phyloP scores from a whole-genome alignment of 2,113 vertebrate species.

The Hyperoodon ampullatus region DNA sequence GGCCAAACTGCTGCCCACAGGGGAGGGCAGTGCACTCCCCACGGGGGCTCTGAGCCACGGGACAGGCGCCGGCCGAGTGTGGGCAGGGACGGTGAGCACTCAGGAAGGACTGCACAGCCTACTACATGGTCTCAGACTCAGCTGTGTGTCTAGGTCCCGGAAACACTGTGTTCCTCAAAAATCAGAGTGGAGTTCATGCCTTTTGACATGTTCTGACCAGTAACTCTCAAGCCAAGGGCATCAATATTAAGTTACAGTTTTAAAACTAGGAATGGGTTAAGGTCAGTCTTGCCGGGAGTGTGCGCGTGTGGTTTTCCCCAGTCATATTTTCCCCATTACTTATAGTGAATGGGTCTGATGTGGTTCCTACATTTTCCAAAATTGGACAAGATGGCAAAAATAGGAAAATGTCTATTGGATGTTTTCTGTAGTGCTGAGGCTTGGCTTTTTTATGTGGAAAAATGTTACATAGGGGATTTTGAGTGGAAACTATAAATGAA shows the following conservation, averaged over 20 bases:
- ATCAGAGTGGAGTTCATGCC: not conserved
- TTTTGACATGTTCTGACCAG: not conserved
- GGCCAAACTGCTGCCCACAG: too few species aligned
- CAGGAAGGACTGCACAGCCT: not conserved
- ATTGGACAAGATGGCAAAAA: not conserved
- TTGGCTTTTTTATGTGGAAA: slow-evolving; percentile 26
- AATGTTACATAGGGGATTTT: not conserved
- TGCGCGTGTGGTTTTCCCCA: not conserved
- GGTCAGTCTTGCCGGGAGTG: not conserved
- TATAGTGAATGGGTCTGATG: not conserved
- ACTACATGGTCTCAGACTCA: not conserved
- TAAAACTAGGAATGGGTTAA: not conserved
- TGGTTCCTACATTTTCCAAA: slow-evolving; percentile 19
- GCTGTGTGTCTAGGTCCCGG: not conserved
- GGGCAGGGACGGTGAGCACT: not conserved
- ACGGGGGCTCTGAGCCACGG: not conserved
- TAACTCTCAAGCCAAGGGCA: not conserved
- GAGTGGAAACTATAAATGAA: slow-evolving; percentile 42
- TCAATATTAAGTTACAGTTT: not conserved
- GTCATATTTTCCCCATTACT: not conserved
- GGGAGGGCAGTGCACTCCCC: too few species aligned
- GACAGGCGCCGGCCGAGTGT: not conserved
- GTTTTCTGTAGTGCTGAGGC: not conserved
- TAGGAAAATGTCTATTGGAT: slow-evolving; percentile 8
- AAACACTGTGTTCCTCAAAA: not conserved